These are phyloP conservation scores for Campylomormyrus numenius DNA, from an alignment of 2,113 vertebrate species.

Conservation along the genomic window DNA sequence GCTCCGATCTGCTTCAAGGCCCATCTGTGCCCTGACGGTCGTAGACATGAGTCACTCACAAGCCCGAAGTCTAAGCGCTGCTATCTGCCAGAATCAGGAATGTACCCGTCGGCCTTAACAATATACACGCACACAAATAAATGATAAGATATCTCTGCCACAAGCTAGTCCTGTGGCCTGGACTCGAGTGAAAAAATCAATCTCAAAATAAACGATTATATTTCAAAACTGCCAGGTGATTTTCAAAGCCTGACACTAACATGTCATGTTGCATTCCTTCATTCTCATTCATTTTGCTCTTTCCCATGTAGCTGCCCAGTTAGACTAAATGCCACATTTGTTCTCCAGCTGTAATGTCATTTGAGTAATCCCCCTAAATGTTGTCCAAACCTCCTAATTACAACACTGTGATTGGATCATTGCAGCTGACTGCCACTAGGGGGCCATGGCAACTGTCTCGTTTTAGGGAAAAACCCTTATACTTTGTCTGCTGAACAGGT, in stretches of 20 bases:
- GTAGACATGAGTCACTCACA: not conserved
- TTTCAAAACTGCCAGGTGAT: not conserved
- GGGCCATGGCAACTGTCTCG: not conserved
- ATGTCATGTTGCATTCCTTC: not conserved
- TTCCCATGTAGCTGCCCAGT: slow-evolving; percentile 1
- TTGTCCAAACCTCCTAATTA: slow-evolving; percentile 2
- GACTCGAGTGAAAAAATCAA: not conserved
- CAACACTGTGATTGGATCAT: not conserved
- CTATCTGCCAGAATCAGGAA: not conserved
- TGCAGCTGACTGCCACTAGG: not conserved
- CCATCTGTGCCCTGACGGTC: not conserved
- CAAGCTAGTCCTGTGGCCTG: not conserved
- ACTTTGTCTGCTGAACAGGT: not conserved
- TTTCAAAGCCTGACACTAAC: not conserved
- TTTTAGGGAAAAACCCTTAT: not conserved
- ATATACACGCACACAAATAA: not conserved
- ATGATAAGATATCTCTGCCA: not conserved
- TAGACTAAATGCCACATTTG: not conserved
- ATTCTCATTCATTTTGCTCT: not conserved
- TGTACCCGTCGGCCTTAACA: not conserved
- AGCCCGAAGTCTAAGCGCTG: not conserved
- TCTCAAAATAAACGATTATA: not conserved
- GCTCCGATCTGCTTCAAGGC: not conserved
- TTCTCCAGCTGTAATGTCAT: not conserved
- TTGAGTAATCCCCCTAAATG: slow-evolving; percentile 8